Evolutionary conservation across 2,797 vertebrate species (phyloP), one percentile per base, ranked within the genome.

Genomic region (Siniperca undulata): DNA sequence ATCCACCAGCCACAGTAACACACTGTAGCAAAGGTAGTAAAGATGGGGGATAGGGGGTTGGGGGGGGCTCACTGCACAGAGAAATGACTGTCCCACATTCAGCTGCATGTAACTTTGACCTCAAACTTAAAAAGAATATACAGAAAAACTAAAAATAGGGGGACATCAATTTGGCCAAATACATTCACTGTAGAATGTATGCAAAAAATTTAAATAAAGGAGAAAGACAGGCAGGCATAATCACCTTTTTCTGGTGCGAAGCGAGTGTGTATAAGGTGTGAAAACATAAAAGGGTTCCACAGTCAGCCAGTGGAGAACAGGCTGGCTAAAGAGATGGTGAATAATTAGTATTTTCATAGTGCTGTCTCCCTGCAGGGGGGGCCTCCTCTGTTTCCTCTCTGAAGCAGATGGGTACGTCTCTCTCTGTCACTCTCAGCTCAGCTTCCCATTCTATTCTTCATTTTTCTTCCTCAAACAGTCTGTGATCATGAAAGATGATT

Each of bases 341-440:
- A 61, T 83, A 86, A 88, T 82, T 87, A 87, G 78, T 74, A 86
- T 85, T 77, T 81, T 71, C 48, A 75, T 69, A 50, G 61, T 42
- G 53, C 40, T 7, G 67, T 40, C 67, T 77, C 73, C 24, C 80
- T 74, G 82, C 74, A 85, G 73, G 77, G 60, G 68, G 65, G 40
- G n/a, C 52, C 70, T 78, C 52, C 73, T 56, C 52, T 70, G 27
- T 58, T 58, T 73, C 77, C 58, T 82, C 65, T 66, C 48, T 80
- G 20, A 73, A 75, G 70, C 76, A 85, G 89, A 81, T 73, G 53
- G 76, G 62, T 76, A 22, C 7, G 17, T 73, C 60, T 64, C 46
- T 81, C 48, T 78, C 70, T 42, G 50, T 44, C 78, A 55, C 74
- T 82, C 50, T 65, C 74, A 48, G 60, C 80, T 77, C 70, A 58